Evolutionary conservation across 2,888 invertebrate species (phyloP), one percentile per base, ranked within the genome.

Genomic region (Geotrupes spiniger): DNA sequence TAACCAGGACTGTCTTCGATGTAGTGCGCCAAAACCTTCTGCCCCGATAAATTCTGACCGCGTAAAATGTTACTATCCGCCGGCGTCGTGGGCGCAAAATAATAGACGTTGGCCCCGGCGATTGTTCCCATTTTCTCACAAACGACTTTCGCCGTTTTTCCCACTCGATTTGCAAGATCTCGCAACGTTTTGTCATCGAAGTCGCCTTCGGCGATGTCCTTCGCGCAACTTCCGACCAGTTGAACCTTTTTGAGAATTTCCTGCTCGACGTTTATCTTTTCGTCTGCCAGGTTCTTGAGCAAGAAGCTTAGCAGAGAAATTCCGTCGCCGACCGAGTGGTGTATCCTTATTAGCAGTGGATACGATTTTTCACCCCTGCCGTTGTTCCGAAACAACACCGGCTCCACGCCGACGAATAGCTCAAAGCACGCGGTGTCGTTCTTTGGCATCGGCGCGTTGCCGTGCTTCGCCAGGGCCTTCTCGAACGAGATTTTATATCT

Each of bases 1-100:
- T 46, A 45, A 14, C 17, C 37, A 2, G 42, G 17, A 21, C 42
- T 10, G 15, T 46, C 33, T 26, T 50, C 49, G 2, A 45, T 15
- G 15, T 45, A 33, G 17, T 17, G 46, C 28, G 36, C 44, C 9
- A 50, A 12, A 8, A 46, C 38, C 31, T 50, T 44, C 9, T 50
- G 14, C 1, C 49, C 49, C 9, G 36, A 37, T 25, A 50, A 26
- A 4, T 11, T 15, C n/a, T 37, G 37, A 6, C 41, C 41, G 11
- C 45, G 45, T 26, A 50, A 45, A 5, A 45, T 41, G 36, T 42
- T 50, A 14, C 41, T 15, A 38, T 50, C 49, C n/a, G 40, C n/a
- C 5, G 26, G 25, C 8, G 36, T 31, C 2, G 37, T 1, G 16
- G 45, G 21, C 10, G 39, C 16, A 28, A 42, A 50, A 27, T 37